Evolutionary conservation across 2,888 invertebrate species (phyloP), one percentile per base, ranked within the genome.

Genomic region (Venusia cambrica): DNA sequence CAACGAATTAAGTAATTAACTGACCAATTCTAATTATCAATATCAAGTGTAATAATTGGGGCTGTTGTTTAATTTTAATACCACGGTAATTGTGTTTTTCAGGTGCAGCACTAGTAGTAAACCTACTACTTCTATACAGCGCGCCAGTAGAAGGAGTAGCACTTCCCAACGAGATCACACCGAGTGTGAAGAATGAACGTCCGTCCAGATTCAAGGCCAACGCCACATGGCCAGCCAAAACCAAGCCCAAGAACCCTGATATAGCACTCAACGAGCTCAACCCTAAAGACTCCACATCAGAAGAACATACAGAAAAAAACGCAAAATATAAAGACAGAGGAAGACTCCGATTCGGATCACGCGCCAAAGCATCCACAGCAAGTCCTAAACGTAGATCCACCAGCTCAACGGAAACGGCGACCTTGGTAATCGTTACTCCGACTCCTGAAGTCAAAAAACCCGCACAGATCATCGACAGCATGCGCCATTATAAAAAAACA

Each of bases 41-140:
- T n/a, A n/a, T n/a, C n/a, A n/a, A n/a, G n/a, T n/a, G n/a, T n/a
- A n/a, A n/a, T n/a, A n/a, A n/a, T n/a, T n/a, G n/a, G n/a, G n/a
- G n/a, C n/a, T n/a, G n/a, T n/a, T n/a, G n/a, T n/a, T 10, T 9
- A 26, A 10, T 12, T 5, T 12, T 12, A 5, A 4, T 2, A 22
- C 11, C 4, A n/a, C 6, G 5, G 8, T n/a, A 11, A 8, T 11
- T 17, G n/a, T 25, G 1, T 12, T 25, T 7, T 6, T 4, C 79
- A 87, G 87, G 85, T 76, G 85, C 75, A 64, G 81, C 73, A 63
- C 57, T 83, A 73, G 76, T 84, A 80, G 78, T 83, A 44, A 71
- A 62, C 43, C 45, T 87, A 74, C 80, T 87, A 78, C 73, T 87
- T 50, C 58, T 81, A 56, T 73, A 70, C 65, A 65, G 71, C 72